phyloP scores from a whole-genome alignment of 2,888 invertebrate genomes.

The Exocentrus adspersus region DNA sequence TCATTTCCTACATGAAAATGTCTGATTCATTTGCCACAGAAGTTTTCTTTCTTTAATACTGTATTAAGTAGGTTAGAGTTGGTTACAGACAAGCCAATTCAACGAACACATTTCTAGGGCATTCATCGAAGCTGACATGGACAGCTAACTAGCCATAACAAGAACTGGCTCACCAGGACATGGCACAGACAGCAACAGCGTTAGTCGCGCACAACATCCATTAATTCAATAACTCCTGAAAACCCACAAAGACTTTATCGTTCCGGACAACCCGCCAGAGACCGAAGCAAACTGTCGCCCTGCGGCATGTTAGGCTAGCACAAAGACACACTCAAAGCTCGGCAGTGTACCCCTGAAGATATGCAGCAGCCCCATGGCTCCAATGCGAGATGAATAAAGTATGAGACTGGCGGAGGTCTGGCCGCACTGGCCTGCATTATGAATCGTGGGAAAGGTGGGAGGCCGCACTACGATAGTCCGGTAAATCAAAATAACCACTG shows the following conservation, averaged over 20 bases:
- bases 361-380: constrained; percentile 44
- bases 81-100: too few species aligned
- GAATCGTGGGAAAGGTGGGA: constrained; percentile 15
- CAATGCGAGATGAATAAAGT: constrained; percentile 52
- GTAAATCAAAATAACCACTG: constrained; percentile 17
- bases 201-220: constrained; percentile 9
- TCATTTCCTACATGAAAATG: too few species aligned
- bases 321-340: constrained; percentile 33
- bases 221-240: constrained; percentile 16
- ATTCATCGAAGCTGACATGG: too few species aligned
- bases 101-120: too few species aligned
- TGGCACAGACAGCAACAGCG: not conserved
- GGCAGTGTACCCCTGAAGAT: constrained; percentile 42
- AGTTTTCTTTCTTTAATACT: too few species aligned
- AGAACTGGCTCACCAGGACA: not conserved
- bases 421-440: constrained; percentile 45
- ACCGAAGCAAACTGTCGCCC: not conserved
- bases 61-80: too few species aligned
- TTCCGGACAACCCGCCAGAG: not conserved
- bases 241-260: not conserved
- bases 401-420: constrained; percentile 65
- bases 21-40: too few species aligned
- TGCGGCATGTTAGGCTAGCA: constrained; percentile 17
- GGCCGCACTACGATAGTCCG: not conserved
- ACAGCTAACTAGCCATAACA: not conserved